Conservation (phyloP, 2,113 vertebrate genomes). For the Anas platyrhynchos region DNA sequence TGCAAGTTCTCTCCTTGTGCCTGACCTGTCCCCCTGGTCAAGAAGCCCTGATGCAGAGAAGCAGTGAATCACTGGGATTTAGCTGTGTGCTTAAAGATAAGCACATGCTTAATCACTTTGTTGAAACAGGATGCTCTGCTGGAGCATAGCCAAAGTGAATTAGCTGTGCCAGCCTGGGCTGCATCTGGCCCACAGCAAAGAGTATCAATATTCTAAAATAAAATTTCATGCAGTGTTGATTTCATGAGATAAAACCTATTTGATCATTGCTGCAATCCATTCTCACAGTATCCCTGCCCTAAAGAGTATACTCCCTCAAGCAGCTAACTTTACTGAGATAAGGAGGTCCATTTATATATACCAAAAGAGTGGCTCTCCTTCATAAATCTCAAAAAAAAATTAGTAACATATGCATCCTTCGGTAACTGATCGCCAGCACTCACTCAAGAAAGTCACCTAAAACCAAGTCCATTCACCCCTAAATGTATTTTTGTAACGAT, state of each 20-base stretch:
- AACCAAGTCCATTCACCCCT: neutral
- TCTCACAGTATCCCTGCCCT: neutral
- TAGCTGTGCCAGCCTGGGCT: conserved; percentile 12
- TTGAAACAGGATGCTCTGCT: conserved; percentile 52
- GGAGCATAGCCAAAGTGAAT: conserved; percentile 23
- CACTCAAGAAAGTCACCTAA: conserved; percentile 14
- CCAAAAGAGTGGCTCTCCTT: neutral
- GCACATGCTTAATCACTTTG: neutral
- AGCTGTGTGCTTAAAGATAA: neutral
- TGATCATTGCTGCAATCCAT: conserved; percentile 12
- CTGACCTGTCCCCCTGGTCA: neutral
- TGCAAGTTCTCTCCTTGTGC: neutral
- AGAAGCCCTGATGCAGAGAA: neutral
- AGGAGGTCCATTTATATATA: neutral
- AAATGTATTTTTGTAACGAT: neutral
- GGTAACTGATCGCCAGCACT: neutral
- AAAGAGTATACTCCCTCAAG: neutral
- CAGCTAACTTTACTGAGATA: conserved; percentile 36
- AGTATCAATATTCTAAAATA: conserved; percentile 8
- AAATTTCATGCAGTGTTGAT: neutral
- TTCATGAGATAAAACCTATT: conserved; percentile 41
- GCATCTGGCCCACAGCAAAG: conserved; percentile 2
- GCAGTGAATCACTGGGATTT: neutral
- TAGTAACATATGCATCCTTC: conserved; percentile 8
- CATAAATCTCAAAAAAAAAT: conserved; percentile 27